These are phyloP conservation scores for Enteromius fasciolatus DNA, from an alignment of 2,797 vertebrate species.

Conservation along the genomic window DNA sequence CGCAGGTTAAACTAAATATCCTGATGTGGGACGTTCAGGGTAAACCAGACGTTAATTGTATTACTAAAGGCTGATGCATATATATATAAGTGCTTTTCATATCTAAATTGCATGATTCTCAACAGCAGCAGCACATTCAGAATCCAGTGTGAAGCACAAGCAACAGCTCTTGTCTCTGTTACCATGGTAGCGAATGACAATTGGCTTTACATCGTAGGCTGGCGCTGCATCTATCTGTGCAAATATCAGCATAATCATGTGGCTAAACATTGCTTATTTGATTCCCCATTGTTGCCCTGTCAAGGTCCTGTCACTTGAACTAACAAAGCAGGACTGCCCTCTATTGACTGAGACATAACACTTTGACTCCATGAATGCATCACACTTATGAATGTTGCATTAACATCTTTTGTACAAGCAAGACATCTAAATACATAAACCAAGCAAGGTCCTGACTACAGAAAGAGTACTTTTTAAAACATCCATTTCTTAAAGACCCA, in stretches of 20 bases:
- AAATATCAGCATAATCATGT: conserved; percentile 64
- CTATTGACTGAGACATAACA: conserved; percentile 9
- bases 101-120: conserved; percentile 35
- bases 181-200: conserved; percentile 66
- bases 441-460: not conserved
- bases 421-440: not conserved
- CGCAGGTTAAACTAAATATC: not conserved
- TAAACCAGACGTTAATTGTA: not conserved
- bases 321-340: conserved; percentile 30
- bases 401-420: not conserved
- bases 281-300: conserved; percentile 36
- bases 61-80: not conserved
- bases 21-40: conserved; percentile 1
- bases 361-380: conserved; percentile 10
- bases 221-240: conserved; percentile 60
- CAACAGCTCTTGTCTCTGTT: conserved; percentile 60
- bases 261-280: conserved; percentile 52
- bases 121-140: conserved; percentile 50
- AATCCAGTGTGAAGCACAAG: conserved; percentile 55
- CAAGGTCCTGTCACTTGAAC: conserved; percentile 37
- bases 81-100: conserved; percentile 36
- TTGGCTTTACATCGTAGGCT: conserved; percentile 63
- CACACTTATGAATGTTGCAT: not conserved
- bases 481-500: not conserved
- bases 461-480: not conserved